These are phyloP conservation scores for Grantiella picta DNA, from an alignment of 2,113 vertebrate species.

Conservation along the genomic window DNA sequence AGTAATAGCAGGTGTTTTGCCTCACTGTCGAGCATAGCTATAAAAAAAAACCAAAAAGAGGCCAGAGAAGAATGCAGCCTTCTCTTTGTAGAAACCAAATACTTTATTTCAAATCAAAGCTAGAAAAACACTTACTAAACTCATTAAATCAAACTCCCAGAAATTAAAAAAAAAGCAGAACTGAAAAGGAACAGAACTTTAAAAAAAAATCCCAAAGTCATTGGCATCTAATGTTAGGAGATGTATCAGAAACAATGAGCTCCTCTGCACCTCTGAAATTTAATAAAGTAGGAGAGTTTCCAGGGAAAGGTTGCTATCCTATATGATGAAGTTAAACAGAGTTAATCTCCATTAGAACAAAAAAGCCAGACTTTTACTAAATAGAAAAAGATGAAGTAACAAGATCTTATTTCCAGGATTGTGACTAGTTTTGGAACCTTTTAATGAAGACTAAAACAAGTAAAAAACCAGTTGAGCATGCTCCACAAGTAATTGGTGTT, in stretches of 20 bases:
- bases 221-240: background rate
- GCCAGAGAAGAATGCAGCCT: background rate
- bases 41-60: background rate
- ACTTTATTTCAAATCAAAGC: background rate
- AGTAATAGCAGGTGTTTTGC: constrained; percentile 29
- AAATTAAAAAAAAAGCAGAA: background rate
- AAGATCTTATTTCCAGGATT: constrained; percentile 30
- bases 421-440: constrained; percentile 32
- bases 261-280: background rate
- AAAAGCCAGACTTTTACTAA: background rate
- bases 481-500: constrained; percentile 8
- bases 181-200: background rate
- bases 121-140: background rate
- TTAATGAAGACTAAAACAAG: constrained; percentile 15
- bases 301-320: background rate
- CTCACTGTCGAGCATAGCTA: background rate
- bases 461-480: background rate
- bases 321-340: background rate
- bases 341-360: background rate
- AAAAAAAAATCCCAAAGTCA: background rate
- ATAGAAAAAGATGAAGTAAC: constrained; percentile 30
- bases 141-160: background rate
- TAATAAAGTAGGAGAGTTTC: background rate
- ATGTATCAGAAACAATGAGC: background rate
- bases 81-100: constrained; percentile 51